Evolutionary conservation across 2,113 vertebrate genomes (phyloP).

Genomic region (Phycodurus eques): DNA sequence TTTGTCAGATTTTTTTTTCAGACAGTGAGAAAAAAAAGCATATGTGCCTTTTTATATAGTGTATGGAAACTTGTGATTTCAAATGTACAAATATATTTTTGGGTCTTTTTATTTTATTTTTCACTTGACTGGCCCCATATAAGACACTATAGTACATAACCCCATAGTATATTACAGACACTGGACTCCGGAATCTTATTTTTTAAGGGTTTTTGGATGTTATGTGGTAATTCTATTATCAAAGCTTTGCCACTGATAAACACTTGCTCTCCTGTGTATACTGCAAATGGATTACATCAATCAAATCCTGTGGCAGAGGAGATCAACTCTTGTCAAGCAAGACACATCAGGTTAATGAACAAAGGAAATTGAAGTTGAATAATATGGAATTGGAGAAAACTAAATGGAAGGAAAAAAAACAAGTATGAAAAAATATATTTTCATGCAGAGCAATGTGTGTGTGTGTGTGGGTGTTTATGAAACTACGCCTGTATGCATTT

Average conservation of each 20-base stretch:
- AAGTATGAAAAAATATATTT: conserved; percentile 48
- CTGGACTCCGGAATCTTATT: conserved; percentile 27
- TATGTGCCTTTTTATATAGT: too few species aligned
- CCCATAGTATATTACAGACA: conserved; percentile 15
- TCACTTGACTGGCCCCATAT: too few species aligned
- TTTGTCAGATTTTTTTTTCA: too few species aligned
- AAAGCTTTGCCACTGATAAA: conserved; percentile 32
- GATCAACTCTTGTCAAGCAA: conserved; percentile 34
- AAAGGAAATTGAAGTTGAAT: conserved; percentile 9
- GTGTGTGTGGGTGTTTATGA: conserved; percentile 36
- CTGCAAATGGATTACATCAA: conserved; percentile 47
- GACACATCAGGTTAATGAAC: conserved; percentile 5
- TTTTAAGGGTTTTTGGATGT: conserved; percentile 24
- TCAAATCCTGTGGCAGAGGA: conserved; percentile 28
- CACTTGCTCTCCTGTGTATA: conserved; percentile 29
- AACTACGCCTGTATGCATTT: conserved; percentile 43
- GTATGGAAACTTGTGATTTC: too few species aligned
- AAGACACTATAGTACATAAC: not conserved
- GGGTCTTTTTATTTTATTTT: too few species aligned
- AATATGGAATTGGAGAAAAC: conserved; percentile 10
- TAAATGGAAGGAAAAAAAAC: not conserved
- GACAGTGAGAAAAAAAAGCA: too few species aligned
- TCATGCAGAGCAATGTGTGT: conserved; percentile 24
- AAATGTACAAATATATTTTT: too few species aligned
- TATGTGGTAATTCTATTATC: conserved; percentile 28